A percentile compares a stretch with the other conserved stretches of the same genome.
Evolutionary conservation across 2,797 vertebrate genomes (phyloP).

Genomic region (Nyctalus aviator): DNA sequence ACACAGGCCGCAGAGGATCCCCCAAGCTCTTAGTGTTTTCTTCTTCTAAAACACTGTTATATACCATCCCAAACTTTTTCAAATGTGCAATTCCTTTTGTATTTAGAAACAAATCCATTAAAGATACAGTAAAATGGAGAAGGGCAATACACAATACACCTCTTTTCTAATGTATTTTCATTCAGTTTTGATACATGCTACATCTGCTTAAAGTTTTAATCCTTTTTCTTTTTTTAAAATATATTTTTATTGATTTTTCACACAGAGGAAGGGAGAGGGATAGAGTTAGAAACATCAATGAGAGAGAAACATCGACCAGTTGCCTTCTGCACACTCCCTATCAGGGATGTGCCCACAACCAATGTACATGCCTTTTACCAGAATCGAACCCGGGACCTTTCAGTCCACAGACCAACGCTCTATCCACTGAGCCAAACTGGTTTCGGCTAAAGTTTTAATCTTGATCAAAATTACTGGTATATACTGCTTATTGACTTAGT

Average conservation of each 20-base stretch:
- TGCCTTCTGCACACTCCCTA: too few relatives aligned
- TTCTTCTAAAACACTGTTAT: background rate
- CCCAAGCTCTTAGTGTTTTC: background rate
- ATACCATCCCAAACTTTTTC: background rate
- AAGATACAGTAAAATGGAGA: constrained; percentile 22
- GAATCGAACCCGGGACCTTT: too few relatives aligned
- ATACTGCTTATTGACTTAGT: constrained; percentile 83
- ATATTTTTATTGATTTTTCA: too few relatives aligned
- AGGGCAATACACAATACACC: background rate
- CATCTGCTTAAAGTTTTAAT: constrained; percentile 30
- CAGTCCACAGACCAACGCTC: too few relatives aligned
- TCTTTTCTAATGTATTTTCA: constrained; percentile 48
- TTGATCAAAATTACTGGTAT: constrained; percentile 65
- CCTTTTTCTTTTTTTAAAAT: background rate
- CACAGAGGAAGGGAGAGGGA: too few relatives aligned
- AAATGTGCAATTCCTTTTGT: background rate
- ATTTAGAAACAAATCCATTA: constrained; percentile 64
- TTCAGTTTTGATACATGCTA: constrained; percentile 54
- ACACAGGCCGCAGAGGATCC: background rate
- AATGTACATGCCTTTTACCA: too few relatives aligned
- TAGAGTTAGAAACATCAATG: too few relatives aligned
- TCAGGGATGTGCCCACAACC: too few relatives aligned
- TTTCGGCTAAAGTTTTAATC: constrained; percentile 28
- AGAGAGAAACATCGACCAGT: too few relatives aligned
- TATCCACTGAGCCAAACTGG: too few relatives aligned